Conservation (phyloP, 1,140 invertebrate genomes). For the Cryptotermes secundus region DNA sequence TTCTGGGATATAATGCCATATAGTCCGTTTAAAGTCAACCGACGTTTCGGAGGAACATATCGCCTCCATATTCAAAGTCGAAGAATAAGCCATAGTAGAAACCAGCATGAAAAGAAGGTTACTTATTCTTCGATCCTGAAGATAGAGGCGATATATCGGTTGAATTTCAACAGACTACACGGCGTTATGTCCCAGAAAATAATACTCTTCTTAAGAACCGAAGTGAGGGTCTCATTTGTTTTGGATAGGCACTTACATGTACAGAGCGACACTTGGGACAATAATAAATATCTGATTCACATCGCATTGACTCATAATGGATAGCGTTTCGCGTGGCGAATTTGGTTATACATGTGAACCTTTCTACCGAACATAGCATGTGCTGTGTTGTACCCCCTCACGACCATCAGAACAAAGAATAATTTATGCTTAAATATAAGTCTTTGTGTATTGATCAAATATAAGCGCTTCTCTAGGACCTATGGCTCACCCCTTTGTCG, state of each 20-base stretch:
- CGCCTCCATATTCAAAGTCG: no score
- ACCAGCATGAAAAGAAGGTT: no score
- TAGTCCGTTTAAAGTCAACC: no score
- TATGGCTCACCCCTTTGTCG: not conserved
- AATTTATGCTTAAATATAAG: slow-evolving; percentile 16
- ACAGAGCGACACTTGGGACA: not conserved
- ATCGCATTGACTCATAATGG: not conserved
- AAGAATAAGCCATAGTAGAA: no score
- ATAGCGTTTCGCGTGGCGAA: not conserved
- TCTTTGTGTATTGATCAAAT: not conserved
- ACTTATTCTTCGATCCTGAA: no score
- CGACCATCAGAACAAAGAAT: not conserved
- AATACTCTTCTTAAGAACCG: no score
- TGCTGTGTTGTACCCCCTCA: not conserved
- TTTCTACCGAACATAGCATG: not conserved
- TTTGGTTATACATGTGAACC: not conserved
- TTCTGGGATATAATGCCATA: no score
- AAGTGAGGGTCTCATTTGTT: not conserved
- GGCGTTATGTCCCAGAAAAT: no score
- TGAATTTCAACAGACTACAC: no score
- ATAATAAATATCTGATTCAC: not conserved
- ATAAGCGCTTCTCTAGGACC: not conserved
- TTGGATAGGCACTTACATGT: not conserved
- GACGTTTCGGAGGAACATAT: no score
- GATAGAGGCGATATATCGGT: no score